A percentile compares a stretch with the other conserved stretches of the same genome.
These are phyloP conservation scores for Heliconius cydno DNA, from an alignment of 2,888 invertebrate species.

Conservation along the genomic window DNA sequence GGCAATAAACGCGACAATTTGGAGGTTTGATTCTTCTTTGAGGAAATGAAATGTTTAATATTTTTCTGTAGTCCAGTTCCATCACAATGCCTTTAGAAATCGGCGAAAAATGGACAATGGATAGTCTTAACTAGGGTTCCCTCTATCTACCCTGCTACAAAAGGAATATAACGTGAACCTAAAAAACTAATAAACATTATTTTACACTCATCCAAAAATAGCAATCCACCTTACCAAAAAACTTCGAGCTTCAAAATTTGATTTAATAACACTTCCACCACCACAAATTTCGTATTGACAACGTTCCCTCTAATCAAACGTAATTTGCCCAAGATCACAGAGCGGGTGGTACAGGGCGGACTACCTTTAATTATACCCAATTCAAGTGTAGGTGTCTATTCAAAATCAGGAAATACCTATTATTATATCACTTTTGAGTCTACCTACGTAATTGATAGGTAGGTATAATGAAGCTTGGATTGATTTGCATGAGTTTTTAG, in stretches of 20 bases:
- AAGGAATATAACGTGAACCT: too few species aligned
- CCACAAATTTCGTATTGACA: slow-evolving; percentile 19
- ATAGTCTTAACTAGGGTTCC: too few species aligned
- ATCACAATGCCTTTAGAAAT: too few species aligned
- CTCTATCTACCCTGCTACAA: too few species aligned
- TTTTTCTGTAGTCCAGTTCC: too few species aligned
- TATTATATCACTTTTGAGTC: neutral
- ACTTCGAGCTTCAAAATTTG: neutral
- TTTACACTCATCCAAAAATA: neutral
- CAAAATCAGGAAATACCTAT: neutral
- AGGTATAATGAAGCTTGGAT: too few species aligned
- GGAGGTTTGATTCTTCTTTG: too few species aligned
- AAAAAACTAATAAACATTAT: too few species aligned
- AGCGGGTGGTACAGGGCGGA: slow-evolving; percentile 8
- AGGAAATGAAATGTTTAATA: too few species aligned
- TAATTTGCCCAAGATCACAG: slow-evolving; percentile 35
- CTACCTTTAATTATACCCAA: slow-evolving; percentile 25
- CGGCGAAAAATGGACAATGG: too few species aligned
- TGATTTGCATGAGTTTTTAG: neutral
- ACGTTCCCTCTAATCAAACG: slow-evolving; percentile 35
- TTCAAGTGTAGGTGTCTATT: slow-evolving; percentile 18
- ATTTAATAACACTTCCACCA: slow-evolving; percentile 20
- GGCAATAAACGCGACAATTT: too few species aligned
- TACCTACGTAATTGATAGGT: slow-evolving; percentile 14
- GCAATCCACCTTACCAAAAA: neutral